A percentile compares a stretch with the other conserved stretches of the same genome.
phyloP scores from a whole-genome alignment of 2,113 vertebrate species.

The Campylorhamphus procurvoides region DNA sequence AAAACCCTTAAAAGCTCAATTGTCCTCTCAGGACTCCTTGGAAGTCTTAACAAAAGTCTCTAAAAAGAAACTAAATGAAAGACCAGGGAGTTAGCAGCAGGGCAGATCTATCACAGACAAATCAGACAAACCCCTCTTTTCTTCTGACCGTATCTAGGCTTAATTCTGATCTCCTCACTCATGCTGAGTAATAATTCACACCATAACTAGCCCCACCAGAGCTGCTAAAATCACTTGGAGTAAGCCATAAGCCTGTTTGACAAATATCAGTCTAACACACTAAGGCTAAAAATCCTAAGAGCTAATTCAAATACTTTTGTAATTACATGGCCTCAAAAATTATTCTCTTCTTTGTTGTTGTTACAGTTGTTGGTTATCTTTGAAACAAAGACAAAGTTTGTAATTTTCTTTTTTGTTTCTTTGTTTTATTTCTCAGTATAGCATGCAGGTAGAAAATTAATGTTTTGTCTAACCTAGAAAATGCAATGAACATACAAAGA shows the following conservation, averaged over 20 bases:
- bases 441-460: background rate
- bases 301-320: conserved; percentile 18
- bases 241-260: conserved; percentile 4
- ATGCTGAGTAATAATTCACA: conserved; percentile 34
- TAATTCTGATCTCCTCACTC: conserved; percentile 47
- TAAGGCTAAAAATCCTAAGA: background rate
- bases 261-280: background rate
- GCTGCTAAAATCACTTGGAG: background rate
- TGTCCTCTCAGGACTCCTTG: conserved; percentile 61
- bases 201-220: conserved; percentile 27
- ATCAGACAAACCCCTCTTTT: conserved; percentile 38
- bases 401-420: background rate
- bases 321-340: background rate
- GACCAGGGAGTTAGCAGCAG: conserved; percentile 53
- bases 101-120: conserved; percentile 46
- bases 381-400: background rate
- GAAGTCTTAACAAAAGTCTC: conserved; percentile 66
- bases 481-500: background rate
- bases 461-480: conserved; percentile 8
- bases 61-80: conserved; percentile 67
- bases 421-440: background rate
- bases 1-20: conserved; percentile 54
- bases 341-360: background rate
- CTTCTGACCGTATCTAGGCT: conserved; percentile 22
- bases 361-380: background rate